These are phyloP conservation scores for Rhinogobio ventralis DNA, from an alignment of 2,797 vertebrate genomes.

Conservation along the genomic window DNA sequence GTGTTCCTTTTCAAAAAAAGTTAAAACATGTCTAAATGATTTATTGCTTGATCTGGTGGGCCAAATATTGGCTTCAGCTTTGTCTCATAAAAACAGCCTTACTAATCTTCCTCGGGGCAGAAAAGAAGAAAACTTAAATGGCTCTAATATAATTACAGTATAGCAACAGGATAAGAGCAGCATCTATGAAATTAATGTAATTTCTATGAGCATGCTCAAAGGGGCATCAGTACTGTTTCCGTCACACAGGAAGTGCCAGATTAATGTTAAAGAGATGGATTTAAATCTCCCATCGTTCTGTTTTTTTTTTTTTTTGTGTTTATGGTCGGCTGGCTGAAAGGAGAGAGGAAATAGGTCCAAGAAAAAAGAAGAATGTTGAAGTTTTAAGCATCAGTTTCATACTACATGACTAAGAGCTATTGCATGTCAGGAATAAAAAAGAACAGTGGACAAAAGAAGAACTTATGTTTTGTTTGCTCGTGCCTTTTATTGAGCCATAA, in stretches of 20 bases:
- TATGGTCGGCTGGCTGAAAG: constrained; percentile 55
- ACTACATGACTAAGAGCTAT: constrained; percentile 16
- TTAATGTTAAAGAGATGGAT: constrained; percentile 73
- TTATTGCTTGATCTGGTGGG: constrained; percentile 72
- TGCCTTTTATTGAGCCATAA: background rate
- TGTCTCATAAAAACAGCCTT: constrained; percentile 70
- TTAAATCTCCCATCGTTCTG: constrained; percentile 74
- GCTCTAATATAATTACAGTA: constrained; percentile 78
- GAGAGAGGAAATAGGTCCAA: constrained; percentile 45
- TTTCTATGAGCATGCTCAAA: constrained; percentile 77
- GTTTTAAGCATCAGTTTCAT: background rate
- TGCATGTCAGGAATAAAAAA: constrained; percentile 11
- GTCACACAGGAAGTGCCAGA: constrained; percentile 76
- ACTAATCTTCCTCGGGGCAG: constrained; percentile 62
- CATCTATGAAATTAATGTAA: constrained; percentile 76
- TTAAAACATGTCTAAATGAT: constrained; percentile 74
- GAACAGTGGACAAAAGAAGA: constrained; percentile 10
- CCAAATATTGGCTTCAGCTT: constrained; percentile 70
- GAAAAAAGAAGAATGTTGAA: constrained; percentile 17
- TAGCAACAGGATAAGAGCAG: constrained; percentile 73
- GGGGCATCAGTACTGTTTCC: constrained; percentile 60
- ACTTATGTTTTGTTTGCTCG: background rate
- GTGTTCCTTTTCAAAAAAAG: constrained; percentile 71
- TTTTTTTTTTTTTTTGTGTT: constrained; percentile 58
- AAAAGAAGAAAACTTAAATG: constrained; percentile 75